A percentile compares a stretch with the other conserved stretches of the same genome.
Evolutionary conservation across 2,888 invertebrate species (phyloP).

Genomic region (Orchestes rusci): DNA sequence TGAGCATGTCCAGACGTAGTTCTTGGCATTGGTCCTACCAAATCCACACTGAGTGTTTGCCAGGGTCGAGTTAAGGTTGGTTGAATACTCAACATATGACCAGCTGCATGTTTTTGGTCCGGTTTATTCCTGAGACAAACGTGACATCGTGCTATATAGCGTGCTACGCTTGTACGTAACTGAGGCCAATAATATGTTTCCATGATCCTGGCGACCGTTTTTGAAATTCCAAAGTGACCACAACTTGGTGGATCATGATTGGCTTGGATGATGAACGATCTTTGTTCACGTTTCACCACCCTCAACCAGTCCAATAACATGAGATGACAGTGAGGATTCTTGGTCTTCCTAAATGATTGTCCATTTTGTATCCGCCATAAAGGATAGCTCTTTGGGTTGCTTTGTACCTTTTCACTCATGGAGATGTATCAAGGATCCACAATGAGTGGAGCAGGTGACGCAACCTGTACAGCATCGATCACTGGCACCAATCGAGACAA

Average conservation of each 20-base stretch:
- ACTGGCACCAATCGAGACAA: constrained; percentile 18
- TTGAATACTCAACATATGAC: too few relatives aligned
- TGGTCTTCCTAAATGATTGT: too few relatives aligned
- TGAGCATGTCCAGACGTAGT: too few relatives aligned
- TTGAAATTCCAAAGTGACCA: constrained; percentile 14
- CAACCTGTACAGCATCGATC: neutral
- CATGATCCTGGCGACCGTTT: too few relatives aligned
- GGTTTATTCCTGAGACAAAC: constrained; percentile 16
- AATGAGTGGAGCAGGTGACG: neutral
- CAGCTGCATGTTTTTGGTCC: too few relatives aligned
- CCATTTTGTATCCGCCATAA: too few relatives aligned
- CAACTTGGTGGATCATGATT: constrained; percentile 14
- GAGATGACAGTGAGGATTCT: too few relatives aligned
- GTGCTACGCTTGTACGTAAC: too few relatives aligned
- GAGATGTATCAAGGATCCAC: constrained; percentile 8
- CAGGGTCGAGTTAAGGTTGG: too few relatives aligned
- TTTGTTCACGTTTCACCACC: constrained; percentile 9
- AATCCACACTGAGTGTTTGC: too few relatives aligned
- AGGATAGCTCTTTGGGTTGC: constrained; percentile 1
- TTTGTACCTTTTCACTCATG: neutral
- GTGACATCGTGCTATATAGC: constrained; percentile 16
- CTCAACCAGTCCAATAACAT: too few relatives aligned
- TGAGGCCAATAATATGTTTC: constrained; percentile 28
- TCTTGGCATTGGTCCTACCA: too few relatives aligned
- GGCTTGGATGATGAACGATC: constrained; percentile 6